phyloP scores from a whole-genome alignment of 2,888 invertebrate species.

The Dynastes tityus region DNA sequence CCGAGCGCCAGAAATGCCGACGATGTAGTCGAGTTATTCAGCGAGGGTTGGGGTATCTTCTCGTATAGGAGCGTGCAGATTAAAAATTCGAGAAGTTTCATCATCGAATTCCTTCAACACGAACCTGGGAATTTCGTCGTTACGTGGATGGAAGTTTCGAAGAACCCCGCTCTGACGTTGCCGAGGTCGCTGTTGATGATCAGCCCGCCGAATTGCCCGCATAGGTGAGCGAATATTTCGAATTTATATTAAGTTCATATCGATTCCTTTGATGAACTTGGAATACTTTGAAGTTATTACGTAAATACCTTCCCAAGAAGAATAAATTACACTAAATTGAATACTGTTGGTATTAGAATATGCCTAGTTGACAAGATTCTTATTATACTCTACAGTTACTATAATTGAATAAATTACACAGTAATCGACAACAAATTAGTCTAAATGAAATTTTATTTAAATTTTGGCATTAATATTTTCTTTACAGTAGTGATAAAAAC shows the following conservation, averaged over 20 bases:
- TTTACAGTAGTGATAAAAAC: too few species aligned
- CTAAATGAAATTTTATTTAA: too few species aligned
- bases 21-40: constrained; percentile 79
- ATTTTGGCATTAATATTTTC: too few species aligned
- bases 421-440: too few species aligned
- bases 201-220: constrained; percentile 79
- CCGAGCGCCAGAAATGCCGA: constrained; percentile 71
- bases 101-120: constrained; percentile 83
- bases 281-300: background rate
- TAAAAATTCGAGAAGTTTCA: constrained; percentile 77
- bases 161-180: constrained; percentile 74
- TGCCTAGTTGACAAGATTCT: too few species aligned
- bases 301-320: constrained; percentile 3
- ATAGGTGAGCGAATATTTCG: constrained; percentile 73
- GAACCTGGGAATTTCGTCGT: constrained; percentile 83
- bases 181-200: constrained; percentile 72
- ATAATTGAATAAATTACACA: too few species aligned
- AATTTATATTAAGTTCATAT: background rate
- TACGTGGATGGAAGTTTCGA: constrained; percentile 86
- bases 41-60: constrained; percentile 74
- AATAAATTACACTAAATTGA: too few species aligned
- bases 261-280: background rate
- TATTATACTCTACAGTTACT: too few species aligned
- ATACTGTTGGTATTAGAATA: too few species aligned
- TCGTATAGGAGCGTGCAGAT: constrained; percentile 71